Evolutionary conservation across 2,797 vertebrate genomes (phyloP).

Genomic region (Microctenopoma lineatum): DNA sequence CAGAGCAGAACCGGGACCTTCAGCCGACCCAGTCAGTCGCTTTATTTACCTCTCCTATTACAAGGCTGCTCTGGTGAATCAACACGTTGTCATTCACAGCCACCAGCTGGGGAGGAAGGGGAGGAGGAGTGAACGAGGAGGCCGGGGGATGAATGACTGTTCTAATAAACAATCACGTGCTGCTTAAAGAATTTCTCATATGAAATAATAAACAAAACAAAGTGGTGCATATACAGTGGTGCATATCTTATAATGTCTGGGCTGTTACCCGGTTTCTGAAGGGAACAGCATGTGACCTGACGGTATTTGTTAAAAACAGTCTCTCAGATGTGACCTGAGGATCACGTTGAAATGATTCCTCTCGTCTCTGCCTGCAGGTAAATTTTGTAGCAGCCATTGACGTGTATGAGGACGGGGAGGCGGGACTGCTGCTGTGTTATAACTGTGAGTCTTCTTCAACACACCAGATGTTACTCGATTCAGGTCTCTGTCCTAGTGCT

Average conservation of each 20-base stretch:
- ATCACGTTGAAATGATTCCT: constrained; percentile 21
- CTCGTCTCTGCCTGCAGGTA: constrained; percentile 87
- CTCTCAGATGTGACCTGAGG: constrained; percentile 33
- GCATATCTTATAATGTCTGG: constrained; percentile 8
- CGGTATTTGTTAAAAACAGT: constrained; percentile 32
- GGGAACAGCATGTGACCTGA: constrained; percentile 11
- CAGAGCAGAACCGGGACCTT: constrained; percentile 13
- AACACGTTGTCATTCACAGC: constrained; percentile 46
- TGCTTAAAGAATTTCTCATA: constrained; percentile 11
- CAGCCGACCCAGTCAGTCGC: constrained; percentile 5
- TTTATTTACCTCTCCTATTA: constrained; percentile 53
- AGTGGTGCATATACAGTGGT: background rate
- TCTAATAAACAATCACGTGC: constrained; percentile 33
- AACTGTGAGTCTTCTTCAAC: constrained; percentile 90
- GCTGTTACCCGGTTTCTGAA: background rate
- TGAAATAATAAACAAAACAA: background rate
- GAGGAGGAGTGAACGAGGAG: constrained; percentile 12
- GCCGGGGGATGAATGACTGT: constrained; percentile 46
- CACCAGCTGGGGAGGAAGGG: constrained; percentile 33
- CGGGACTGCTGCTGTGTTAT: constrained; percentile 94
- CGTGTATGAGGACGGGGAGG: constrained; percentile 98
- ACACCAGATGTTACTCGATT: constrained; percentile 33
- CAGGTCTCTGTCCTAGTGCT: constrained; percentile 5
- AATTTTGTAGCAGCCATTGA: constrained; percentile 98
- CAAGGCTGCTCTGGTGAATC: constrained; percentile 42